Evolutionary conservation across 2,113 vertebrate genomes (phyloP).

Genomic region (Odobenus rosmarus): DNA sequence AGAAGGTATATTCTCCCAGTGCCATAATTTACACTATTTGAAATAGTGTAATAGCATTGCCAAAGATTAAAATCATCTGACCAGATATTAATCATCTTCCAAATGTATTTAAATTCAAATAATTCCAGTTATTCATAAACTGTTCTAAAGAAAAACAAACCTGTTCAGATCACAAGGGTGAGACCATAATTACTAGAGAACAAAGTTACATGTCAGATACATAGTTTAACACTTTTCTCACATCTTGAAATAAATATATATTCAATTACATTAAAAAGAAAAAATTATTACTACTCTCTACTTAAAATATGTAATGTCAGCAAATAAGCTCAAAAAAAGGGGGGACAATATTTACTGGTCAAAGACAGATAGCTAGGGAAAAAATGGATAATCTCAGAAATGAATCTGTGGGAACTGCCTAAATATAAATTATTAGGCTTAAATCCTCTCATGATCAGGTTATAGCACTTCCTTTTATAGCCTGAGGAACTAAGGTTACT

Average conservation of each 20-base stretch:
- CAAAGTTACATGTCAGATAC: background rate
- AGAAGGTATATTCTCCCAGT: conserved; percentile 16
- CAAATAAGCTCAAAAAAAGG: conserved; percentile 24
- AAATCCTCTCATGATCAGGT: background rate
- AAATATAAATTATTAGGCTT: background rate
- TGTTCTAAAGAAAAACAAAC: conserved; percentile 49
- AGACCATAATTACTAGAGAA: background rate
- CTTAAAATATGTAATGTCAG: background rate
- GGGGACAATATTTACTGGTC: background rate
- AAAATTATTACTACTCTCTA: background rate
- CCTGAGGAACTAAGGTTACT: background rate
- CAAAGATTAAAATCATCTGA: conserved; percentile 55
- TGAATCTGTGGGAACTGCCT: background rate
- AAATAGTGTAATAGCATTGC: conserved; percentile 1
- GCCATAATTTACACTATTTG: background rate
- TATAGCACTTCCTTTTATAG: background rate
- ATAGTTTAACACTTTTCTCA: background rate
- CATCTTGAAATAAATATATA: background rate
- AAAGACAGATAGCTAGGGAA: background rate
- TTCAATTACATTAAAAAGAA: conserved; percentile 40
- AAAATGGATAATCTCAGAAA: background rate
- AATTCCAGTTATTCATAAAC: conserved; percentile 43
- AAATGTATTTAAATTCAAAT: conserved; percentile 49
- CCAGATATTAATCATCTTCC: background rate
- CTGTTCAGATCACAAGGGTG: background rate